These are phyloP conservation scores for Tachyglossus aculeatus DNA, from an alignment of 2,797 vertebrate species.

Conservation along the genomic window DNA sequence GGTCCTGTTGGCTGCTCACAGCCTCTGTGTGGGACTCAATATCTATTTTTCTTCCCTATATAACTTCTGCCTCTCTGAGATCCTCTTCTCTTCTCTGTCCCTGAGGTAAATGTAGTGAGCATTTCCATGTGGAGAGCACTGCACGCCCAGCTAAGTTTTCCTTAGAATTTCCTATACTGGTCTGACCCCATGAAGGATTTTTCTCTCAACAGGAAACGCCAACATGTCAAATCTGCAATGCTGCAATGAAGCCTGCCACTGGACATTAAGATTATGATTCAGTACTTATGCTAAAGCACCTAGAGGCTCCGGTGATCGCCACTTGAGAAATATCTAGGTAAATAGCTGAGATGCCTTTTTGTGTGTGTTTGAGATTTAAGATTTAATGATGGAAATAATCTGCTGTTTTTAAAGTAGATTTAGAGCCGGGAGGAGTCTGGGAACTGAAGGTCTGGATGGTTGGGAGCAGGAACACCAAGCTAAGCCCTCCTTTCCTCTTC, in stretches of 20 bases:
- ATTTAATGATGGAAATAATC: slow-evolving; percentile 59
- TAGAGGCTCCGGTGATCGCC: not conserved
- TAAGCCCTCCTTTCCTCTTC: too few relatives aligned
- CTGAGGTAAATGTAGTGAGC: too few relatives aligned
- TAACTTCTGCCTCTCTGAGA: too few relatives aligned
- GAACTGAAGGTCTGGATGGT: not conserved
- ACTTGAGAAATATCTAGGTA: slow-evolving; percentile 37
- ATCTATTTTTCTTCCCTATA: too few relatives aligned
- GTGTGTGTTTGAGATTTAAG: slow-evolving; percentile 52
- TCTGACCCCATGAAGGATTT: slow-evolving; percentile 19
- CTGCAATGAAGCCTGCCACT: slow-evolving; percentile 31
- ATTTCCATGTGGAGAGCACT: too few relatives aligned
- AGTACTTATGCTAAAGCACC: slow-evolving; percentile 19
- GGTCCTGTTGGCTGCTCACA: too few relatives aligned
- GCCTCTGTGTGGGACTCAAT: too few relatives aligned
- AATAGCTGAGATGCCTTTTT: slow-evolving; percentile 40
- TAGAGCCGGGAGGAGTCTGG: slow-evolving; percentile 24
- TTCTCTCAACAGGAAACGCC: slow-evolving; percentile 36
- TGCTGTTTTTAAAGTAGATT: slow-evolving; percentile 27
- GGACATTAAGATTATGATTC: not conserved
- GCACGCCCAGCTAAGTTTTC: not conserved
- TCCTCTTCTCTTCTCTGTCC: too few relatives aligned
- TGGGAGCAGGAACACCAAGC: too few relatives aligned
- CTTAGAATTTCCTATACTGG: not conserved
- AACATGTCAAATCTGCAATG: slow-evolving; percentile 24